Evolutionary conservation across 64 coral and sea anemone genomes (phyloP).

Genomic region (Pocillopora verrucosa): DNA sequence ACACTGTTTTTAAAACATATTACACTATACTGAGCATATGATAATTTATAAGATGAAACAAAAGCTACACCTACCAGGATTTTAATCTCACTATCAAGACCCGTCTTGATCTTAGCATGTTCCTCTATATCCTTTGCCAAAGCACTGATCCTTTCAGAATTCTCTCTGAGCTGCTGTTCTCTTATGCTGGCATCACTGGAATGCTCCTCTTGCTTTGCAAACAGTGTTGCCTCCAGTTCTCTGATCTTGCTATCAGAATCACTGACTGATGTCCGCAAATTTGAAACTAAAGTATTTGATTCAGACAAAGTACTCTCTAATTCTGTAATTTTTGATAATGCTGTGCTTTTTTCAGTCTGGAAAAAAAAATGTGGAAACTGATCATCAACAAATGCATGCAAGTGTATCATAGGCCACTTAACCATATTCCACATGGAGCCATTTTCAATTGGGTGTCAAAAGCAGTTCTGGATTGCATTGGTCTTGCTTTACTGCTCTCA

Average conservation of each 20-base stretch:
- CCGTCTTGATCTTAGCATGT: background rate
- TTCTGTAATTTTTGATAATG: slow-evolving; percentile 22
- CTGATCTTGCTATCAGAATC: slow-evolving; percentile 32
- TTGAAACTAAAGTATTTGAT: slow-evolving; percentile 2
- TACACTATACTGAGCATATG: too few relatives aligned
- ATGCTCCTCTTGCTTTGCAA: background rate
- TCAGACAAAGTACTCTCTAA: slow-evolving; percentile 33
- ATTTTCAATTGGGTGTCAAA: too few relatives aligned
- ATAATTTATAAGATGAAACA: too few relatives aligned
- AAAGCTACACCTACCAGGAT: slow-evolving; percentile 39
- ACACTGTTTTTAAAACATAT: too few relatives aligned
- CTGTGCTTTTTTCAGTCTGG: slow-evolving; percentile 34
- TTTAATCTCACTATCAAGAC: slow-evolving; percentile 32
- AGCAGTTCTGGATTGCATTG: too few relatives aligned
- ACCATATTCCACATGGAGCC: background rate
- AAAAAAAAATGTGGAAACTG: background rate
- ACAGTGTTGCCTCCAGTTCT: slow-evolving; percentile 48
- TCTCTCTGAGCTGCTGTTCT: slow-evolving; percentile 9
- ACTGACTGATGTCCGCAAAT: background rate
- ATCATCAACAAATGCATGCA: background rate
- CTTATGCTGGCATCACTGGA: slow-evolving; percentile 1
- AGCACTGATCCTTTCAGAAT: slow-evolving; percentile 22
- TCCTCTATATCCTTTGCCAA: slow-evolving; percentile 40
- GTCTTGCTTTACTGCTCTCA: too few relatives aligned
- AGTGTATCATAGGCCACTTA: background rate